Evolutionary conservation across 2,888 invertebrate species (phyloP), one percentile per base, ranked within the genome.

Genomic region (Coelinius sp.): DNA sequence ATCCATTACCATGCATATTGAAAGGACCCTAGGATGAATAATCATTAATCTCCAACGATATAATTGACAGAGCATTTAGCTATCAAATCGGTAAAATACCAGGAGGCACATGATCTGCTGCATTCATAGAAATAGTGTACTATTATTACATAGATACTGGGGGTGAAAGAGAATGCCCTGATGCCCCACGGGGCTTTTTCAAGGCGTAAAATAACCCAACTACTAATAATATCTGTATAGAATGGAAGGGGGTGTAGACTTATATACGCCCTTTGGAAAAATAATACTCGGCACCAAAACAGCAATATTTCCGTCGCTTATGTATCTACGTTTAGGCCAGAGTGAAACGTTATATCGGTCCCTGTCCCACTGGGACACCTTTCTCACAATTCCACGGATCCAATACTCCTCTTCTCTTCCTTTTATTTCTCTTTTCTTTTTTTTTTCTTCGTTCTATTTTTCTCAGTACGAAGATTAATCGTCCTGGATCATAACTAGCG

Each of bases 301-400:
- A 59, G 20, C 59, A 59, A 59, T 59, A 59, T 59, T 38, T 63
- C 41, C 52, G 52, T 63, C 62, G 49, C 62, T 67, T 67, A 67
- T 71, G 56, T 46, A 65, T 66, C 64, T 68, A 46, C 71, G 53
- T 70, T 53, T 70, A 68, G 76, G 66, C 72, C 56, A 76, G 80
- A 83, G 83, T 82, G 81, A 83, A 84, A 82, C 82, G 80, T 82
- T 83, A 83, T 83, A 84, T 83, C 81, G 83, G 67, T 53, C 56
- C 77, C 72, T 64, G 80, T 82, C 82, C 83, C 83, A 76, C 74
- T 71, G 82, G 83, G 82, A 80, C 79, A 75, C 68, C 70, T 73
- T 76, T 77, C 76, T 76, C 75, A 71, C 73, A 76, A 79, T 73
- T 79, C 79, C 74, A 78, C 44, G 78, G 75, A 81, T 80, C 82